Percentiles rank a stretch among this genome's conserved stretches.
phyloP scores from a whole-genome alignment of 2,113 vertebrate species.

The Pachyramphus minor region DNA sequence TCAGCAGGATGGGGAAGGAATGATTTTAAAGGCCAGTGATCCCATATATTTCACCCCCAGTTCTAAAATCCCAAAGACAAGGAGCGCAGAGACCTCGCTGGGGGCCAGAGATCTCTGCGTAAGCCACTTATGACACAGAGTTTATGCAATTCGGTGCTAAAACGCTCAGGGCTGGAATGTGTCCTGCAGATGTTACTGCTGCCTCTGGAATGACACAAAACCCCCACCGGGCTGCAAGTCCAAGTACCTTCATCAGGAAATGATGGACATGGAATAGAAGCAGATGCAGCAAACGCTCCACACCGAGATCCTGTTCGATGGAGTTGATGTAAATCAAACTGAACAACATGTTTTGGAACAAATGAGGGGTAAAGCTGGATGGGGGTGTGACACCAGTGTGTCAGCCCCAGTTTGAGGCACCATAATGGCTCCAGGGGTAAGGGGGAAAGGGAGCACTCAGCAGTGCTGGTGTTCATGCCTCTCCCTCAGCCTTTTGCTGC shows the following conservation, averaged over 20 bases:
- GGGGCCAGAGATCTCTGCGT: not conserved
- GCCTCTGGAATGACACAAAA: not conserved
- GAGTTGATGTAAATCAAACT: not conserved
- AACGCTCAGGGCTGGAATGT: not conserved
- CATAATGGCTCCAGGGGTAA: accelerated
- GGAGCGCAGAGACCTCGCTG: not conserved
- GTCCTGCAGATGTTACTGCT: conserved; percentile 17
- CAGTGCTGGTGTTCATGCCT: not conserved
- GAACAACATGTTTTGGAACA: not conserved
- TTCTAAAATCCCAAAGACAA: not conserved
- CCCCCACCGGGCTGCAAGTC: not conserved
- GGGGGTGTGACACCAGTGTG: not conserved
- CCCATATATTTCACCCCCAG: not conserved
- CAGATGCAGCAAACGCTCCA: not conserved
- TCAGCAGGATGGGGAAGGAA: not conserved
- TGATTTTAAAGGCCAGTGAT: not conserved
- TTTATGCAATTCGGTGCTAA: not conserved
- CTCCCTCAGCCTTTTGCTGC: not conserved
- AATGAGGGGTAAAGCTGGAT: not conserved
- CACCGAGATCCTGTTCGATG: not conserved
- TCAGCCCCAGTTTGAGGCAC: not conserved
- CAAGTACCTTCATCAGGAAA: not conserved
- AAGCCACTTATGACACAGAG: not conserved
- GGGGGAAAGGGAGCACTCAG: not conserved
- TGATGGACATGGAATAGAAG: not conserved